Evolutionary conservation across 2,113 vertebrate species (phyloP).

Genomic region (Drymodes brunneopygia): DNA sequence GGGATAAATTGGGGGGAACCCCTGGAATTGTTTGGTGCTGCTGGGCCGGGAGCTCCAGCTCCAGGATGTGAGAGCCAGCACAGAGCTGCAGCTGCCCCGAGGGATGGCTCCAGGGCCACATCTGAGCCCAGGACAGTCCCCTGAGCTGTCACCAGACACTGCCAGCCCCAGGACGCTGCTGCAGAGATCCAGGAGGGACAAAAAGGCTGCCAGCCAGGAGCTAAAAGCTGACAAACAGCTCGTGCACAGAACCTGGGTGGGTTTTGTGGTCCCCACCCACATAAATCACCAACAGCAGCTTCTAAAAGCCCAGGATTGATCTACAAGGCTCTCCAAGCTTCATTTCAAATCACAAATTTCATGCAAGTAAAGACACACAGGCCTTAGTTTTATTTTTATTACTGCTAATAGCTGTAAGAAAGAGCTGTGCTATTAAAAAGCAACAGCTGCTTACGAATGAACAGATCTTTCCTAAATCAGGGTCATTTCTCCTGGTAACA

Average conservation of each 20-base stretch:
- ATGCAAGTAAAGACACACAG: neutral
- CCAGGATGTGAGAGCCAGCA: rapidly evolving
- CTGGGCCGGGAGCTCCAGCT: neutral
- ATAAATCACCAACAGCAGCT: neutral
- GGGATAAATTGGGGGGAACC: neutral
- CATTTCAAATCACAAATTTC: neutral
- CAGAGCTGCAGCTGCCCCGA: neutral
- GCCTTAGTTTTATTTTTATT: neutral
- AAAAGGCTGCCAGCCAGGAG: neutral
- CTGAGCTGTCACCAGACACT: neutral
- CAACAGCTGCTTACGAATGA: slow-evolving; percentile 13
- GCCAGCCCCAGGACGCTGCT: neutral
- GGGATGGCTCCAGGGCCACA: neutral
- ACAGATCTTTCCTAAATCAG: neutral
- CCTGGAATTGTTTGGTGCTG: neutral
- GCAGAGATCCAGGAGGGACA: neutral
- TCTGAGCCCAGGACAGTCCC: no score
- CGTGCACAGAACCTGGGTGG: neutral
- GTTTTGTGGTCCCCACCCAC: neutral
- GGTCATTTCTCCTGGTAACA: neutral
- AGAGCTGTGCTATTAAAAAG: neutral
- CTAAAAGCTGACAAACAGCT: neutral
- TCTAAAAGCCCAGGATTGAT: neutral
- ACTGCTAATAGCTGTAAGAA: neutral
- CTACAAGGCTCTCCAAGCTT: neutral